These are phyloP conservation scores for Caenorhabditis afra DNA, from an alignment of 2,888 invertebrate genomes.

Conservation along the genomic window DNA sequence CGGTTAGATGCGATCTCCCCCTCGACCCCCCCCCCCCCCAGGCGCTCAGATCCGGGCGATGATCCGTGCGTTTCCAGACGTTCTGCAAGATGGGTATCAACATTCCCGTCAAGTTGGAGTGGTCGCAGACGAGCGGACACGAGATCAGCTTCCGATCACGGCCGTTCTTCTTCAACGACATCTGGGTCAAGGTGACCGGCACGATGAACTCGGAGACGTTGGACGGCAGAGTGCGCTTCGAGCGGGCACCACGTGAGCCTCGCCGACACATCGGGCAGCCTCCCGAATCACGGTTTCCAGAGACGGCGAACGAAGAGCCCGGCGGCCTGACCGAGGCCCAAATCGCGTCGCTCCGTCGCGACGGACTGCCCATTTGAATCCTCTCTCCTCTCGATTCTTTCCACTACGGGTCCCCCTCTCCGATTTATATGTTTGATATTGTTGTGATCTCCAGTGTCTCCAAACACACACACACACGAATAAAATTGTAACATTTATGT, in stretches of 20 bases:
- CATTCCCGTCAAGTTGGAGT: slow-evolving; percentile 58
- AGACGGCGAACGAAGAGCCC: slow-evolving; percentile 31
- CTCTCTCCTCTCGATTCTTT: not conserved
- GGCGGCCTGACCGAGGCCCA: slow-evolving; percentile 28
- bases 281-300: slow-evolving; percentile 10
- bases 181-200: slow-evolving; percentile 57
- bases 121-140: slow-evolving; percentile 25
- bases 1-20: slow-evolving; percentile 48
- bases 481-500: slow-evolving; percentile 49
- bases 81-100: slow-evolving; percentile 60
- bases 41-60: slow-evolving; percentile 29
- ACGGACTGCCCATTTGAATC: slow-evolving; percentile 39
- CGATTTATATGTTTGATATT: slow-evolving; percentile 1
- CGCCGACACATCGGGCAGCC: not conserved
- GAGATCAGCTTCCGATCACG: slow-evolving; percentile 54
- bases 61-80: slow-evolving; percentile 48
- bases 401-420: slow-evolving; percentile 19
- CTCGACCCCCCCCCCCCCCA: too few species aligned
- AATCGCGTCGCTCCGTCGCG: slow-evolving; percentile 19
- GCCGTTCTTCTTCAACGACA: slow-evolving; percentile 59
- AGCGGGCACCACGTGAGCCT: slow-evolving; percentile 39
- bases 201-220: slow-evolving; percentile 44
- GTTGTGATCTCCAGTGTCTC: slow-evolving; percentile 34
- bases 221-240: slow-evolving; percentile 59
- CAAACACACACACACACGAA: too few species aligned